Evolutionary conservation across 2,888 invertebrate species (phyloP).

Genomic region (Molorchus minor): DNA sequence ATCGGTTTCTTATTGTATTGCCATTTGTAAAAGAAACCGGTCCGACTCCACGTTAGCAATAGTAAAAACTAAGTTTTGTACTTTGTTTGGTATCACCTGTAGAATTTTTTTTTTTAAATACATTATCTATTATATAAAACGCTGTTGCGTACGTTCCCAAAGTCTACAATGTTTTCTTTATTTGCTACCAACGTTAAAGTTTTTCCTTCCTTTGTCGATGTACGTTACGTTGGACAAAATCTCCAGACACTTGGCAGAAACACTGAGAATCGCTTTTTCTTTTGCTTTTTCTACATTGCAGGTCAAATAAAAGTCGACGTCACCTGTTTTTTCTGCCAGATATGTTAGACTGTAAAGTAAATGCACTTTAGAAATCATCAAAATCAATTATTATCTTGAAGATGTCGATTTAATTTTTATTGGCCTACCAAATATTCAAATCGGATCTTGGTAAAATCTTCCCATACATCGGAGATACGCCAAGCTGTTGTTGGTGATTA

Average conservation of each 20-base stretch:
- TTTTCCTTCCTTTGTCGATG: slow-evolving; percentile 44
- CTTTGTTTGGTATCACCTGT: slow-evolving; percentile 35
- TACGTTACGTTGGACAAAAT: slow-evolving; percentile 66
- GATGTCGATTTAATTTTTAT: no score
- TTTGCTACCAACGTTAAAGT: slow-evolving; percentile 48
- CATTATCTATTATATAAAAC: slow-evolving; percentile 2
- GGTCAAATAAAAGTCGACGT: slow-evolving; percentile 67
- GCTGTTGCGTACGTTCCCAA: slow-evolving; percentile 56
- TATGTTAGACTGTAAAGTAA: slow-evolving; percentile 64
- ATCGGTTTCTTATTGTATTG: slow-evolving; percentile 31
- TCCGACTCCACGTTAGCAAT: slow-evolving; percentile 40
- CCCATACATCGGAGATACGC: slow-evolving; percentile 66
- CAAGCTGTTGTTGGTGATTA: slow-evolving; percentile 65
- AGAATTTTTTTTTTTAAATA: not conserved
- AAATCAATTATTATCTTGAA: no score
- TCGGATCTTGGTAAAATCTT: slow-evolving; percentile 63
- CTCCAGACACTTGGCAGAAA: slow-evolving; percentile 66
- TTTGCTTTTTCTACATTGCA: slow-evolving; percentile 67
- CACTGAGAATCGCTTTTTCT: slow-evolving; percentile 64
- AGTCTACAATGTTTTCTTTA: slow-evolving; percentile 57
- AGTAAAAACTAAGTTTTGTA: slow-evolving; percentile 26
- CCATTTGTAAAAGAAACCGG: slow-evolving; percentile 44
- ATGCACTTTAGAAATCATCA: no score
- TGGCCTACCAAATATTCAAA: slow-evolving; percentile 66
- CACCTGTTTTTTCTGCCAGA: slow-evolving; percentile 66